Evolutionary conservation across 53 echinoderm and acorn worm genomes (phyloP).

Genomic region (Mesocentrotus franciscanus): DNA sequence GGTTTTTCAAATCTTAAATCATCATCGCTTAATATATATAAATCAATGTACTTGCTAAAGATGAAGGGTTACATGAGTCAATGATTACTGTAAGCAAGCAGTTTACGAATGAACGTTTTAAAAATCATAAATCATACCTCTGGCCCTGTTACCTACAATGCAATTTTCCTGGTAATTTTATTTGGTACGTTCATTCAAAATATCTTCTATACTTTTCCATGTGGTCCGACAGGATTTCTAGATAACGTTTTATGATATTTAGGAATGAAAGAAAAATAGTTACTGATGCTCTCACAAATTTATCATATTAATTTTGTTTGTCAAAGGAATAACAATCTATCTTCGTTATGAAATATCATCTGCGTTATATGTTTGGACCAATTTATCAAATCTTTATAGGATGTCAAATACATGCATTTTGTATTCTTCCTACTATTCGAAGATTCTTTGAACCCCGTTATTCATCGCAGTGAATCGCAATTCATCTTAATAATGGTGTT

Average conservation of each 20-base stretch:
- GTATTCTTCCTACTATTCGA: not conserved
- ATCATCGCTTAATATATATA: no score
- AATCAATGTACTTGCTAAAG: no score
- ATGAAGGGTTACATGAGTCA: no score
- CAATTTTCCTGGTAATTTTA: no score
- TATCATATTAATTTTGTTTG: not conserved
- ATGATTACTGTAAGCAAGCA: no score
- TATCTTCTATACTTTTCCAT: not conserved
- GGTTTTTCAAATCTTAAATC: no score
- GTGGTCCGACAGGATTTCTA: not conserved
- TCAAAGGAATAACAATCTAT: not conserved
- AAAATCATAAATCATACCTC: no score
- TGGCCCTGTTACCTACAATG: no score
- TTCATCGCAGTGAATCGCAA: not conserved
- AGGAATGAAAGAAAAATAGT: not conserved
- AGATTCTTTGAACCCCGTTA: not conserved
- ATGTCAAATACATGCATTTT: not conserved
- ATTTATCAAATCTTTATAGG: not conserved
- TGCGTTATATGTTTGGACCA: not conserved
- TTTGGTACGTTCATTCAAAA: no score
- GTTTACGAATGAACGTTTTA: no score
- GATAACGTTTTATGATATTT: not conserved
- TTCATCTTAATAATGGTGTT: slow-evolving; percentile 20
- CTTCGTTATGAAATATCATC: slow-evolving; percentile 21
- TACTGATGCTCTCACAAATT: not conserved